Conservation (phyloP, 2,113 vertebrate genomes). For the Pica pica region DNA sequence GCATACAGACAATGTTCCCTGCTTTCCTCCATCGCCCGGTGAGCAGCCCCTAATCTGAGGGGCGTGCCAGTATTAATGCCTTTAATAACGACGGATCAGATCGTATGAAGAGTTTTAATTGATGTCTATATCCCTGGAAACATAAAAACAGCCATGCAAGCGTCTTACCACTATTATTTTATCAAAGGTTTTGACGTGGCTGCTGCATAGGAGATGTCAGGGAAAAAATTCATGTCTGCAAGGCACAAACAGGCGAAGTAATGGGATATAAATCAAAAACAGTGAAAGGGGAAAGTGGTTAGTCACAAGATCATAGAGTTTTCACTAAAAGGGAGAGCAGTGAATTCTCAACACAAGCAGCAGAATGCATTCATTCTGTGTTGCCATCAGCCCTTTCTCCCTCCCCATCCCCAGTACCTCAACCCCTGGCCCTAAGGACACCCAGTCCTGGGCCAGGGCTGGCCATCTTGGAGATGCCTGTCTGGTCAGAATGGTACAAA, state of each 20-base stretch:
- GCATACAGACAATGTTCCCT: conserved; percentile 8
- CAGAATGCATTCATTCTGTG: conserved; percentile 6
- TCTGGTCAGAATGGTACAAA: neutral
- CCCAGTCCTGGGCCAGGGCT: neutral
- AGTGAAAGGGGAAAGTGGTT: conserved; percentile 68
- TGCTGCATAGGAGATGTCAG: conserved; percentile 64
- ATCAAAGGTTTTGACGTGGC: conserved; percentile 67
- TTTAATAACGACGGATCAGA: conserved; percentile 69
- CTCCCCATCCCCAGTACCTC: rapidly evolving
- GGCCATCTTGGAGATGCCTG: neutral
- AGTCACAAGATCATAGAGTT: conserved; percentile 64
- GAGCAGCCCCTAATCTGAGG: conserved; percentile 70
- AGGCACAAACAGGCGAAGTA: conserved; percentile 69
- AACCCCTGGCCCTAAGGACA: neutral
- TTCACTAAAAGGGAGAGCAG: conserved; percentile 58
- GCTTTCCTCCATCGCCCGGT: conserved; percentile 42
- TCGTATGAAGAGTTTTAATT: conserved; percentile 71
- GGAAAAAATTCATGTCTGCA: conserved; percentile 69
- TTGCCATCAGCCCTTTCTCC: neutral
- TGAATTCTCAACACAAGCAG: conserved; percentile 51
- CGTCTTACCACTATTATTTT: conserved; percentile 63
- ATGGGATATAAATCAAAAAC: conserved; percentile 74
- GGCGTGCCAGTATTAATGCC: conserved; percentile 68
- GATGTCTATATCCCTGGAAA: conserved; percentile 71
- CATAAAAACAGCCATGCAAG: conserved; percentile 67